Conservation (phyloP, 2,113 vertebrate genomes). For the Mola mola region DNA sequence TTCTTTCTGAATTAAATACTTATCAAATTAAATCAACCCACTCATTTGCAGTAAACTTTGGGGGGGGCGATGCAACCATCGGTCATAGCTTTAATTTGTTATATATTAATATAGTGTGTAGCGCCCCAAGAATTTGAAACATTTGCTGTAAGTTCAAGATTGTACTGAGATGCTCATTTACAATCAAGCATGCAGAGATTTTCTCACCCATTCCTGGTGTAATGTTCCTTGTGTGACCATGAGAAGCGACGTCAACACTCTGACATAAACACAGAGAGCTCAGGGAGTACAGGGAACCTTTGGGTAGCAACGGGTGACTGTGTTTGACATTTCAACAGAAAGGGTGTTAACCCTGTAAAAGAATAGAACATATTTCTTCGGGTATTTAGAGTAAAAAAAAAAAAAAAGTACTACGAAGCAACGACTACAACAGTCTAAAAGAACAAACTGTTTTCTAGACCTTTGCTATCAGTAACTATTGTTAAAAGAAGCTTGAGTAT, state of each 20-base stretch:
- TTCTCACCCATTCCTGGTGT: slow-evolving; percentile 36
- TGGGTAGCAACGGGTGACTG: slow-evolving; percentile 65
- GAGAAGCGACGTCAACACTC: slow-evolving; percentile 65
- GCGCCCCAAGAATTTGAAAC: too few species aligned
- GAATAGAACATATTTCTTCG: slow-evolving; percentile 47
- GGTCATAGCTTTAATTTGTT: too few species aligned
- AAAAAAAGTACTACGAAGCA: too few species aligned
- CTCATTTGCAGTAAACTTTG: too few species aligned
- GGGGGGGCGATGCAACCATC: too few species aligned
- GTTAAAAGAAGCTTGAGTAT: not conserved
- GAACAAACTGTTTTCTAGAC: not conserved
- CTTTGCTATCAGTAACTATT: not conserved
- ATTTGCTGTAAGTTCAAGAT: too few species aligned
- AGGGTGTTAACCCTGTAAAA: slow-evolving; percentile 40
- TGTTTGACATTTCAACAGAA: slow-evolving; percentile 63
- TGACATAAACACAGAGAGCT: slow-evolving; percentile 70
- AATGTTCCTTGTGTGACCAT: slow-evolving; percentile 70
- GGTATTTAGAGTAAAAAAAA: not conserved
- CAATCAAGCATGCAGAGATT: slow-evolving; percentile 62
- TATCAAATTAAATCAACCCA: too few species aligned
- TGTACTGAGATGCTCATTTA: too few species aligned
- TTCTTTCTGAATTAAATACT: too few species aligned
- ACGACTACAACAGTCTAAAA: too few species aligned
- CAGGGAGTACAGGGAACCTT: slow-evolving; percentile 62
- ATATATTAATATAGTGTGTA: too few species aligned